A percentile compares a stretch with the other conserved stretches of the same genome.
Conservation (phyloP, 2,113 vertebrate species). For the Heterotilapia buettikoferi region DNA sequence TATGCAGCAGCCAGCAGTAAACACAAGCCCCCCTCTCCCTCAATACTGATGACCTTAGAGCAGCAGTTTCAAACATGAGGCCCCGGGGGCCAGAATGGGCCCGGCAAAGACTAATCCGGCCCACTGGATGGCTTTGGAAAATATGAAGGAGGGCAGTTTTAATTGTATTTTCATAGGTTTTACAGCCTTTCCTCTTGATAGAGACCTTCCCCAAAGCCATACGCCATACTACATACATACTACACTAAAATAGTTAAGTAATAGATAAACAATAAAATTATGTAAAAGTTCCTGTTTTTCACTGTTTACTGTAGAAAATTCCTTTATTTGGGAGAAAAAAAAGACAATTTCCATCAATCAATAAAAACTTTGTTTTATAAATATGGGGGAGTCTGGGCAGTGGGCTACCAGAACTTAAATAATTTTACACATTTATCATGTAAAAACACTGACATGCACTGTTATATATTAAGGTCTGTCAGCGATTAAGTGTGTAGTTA, state of each 20-base stretch:
- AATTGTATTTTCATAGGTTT: background rate
- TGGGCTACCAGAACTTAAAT: background rate
- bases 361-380: background rate
- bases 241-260: background rate
- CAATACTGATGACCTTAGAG: background rate
- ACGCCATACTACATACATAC: background rate
- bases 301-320: background rate
- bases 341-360: background rate
- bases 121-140: background rate
- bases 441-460: background rate
- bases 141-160: background rate
- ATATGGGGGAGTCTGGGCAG: background rate
- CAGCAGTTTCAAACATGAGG: background rate
- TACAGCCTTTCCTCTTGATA: background rate
- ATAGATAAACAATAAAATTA: background rate
- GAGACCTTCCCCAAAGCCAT: background rate
- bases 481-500: background rate
- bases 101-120: background rate
- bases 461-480: background rate
- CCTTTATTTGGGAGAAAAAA: background rate
- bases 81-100: background rate
- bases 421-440: background rate
- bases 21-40: background rate
- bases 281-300: background rate
- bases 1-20: background rate